Conservation (phyloP, 2,888 invertebrate species). For the Argyresthia goedartella region DNA sequence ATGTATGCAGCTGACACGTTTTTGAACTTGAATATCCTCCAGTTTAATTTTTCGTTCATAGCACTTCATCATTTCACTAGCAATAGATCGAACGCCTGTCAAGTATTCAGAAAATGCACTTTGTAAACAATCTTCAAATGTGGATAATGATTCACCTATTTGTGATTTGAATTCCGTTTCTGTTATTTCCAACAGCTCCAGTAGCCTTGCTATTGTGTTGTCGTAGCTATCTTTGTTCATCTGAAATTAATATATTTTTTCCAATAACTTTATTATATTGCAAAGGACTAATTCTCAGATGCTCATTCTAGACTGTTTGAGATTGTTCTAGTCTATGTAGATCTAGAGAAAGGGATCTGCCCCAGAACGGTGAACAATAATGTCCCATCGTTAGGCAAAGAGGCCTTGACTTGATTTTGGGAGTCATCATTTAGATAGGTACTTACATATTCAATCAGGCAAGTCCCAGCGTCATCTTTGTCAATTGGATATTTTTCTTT, state of each 20-base stretch:
- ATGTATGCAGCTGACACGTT: not conserved
- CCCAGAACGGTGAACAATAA: too few species aligned
- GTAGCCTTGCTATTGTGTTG: constrained; percentile 30
- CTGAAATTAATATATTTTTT: constrained; percentile 21
- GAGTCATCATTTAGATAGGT: not conserved
- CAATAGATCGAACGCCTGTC: constrained; percentile 21
- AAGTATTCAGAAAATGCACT: constrained; percentile 24
- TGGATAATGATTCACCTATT: constrained; percentile 11
- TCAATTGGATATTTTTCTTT: constrained; percentile 22
- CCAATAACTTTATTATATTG: not conserved
- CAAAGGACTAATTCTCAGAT: not conserved
- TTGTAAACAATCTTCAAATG: constrained; percentile 31
- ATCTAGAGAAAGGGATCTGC: too few species aligned
- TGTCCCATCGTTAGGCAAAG: too few species aligned
- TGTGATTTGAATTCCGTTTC: not conserved
- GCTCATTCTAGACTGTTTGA: too few species aligned
- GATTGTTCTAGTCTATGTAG: too few species aligned
- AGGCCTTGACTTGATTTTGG: too few species aligned
- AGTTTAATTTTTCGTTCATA: constrained; percentile 16
- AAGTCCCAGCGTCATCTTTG: constrained; percentile 18
- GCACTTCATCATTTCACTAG: constrained; percentile 28
- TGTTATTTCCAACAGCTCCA: not conserved
- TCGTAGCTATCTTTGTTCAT: constrained; percentile 39
- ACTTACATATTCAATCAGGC: constrained; percentile 38
- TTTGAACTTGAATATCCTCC: not conserved